A percentile compares a stretch with the other conserved stretches of the same genome.
Conservation (phyloP, 2,113 vertebrate genomes). For the Nibea coibor region DNA sequence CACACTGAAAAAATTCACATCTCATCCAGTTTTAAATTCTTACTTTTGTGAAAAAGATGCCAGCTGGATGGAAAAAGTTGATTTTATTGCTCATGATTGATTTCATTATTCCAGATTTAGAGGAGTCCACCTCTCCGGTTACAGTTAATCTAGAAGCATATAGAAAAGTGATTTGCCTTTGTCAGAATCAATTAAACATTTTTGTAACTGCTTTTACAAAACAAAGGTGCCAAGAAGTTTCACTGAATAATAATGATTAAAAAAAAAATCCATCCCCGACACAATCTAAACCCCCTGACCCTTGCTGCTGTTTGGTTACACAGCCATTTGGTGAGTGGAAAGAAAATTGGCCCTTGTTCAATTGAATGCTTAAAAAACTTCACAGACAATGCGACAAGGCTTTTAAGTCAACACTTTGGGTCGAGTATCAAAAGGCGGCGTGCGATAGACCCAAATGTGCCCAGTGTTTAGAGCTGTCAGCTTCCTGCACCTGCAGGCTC, state of each 20-base stretch:
- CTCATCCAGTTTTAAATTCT: constrained; percentile 32
- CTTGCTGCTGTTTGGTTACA: constrained; percentile 19
- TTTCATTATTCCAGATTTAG: constrained; percentile 14
- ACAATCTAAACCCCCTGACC: constrained; percentile 1
- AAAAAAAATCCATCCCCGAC: neutral
- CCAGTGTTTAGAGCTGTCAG: constrained; percentile 54
- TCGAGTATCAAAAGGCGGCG: constrained; percentile 44
- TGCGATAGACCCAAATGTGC: constrained; percentile 47
- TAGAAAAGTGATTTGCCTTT: neutral
- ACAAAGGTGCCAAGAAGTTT: neutral
- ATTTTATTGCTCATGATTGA: neutral
- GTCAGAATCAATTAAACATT: neutral
- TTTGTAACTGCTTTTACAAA: neutral
- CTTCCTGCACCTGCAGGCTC: constrained; percentile 76
- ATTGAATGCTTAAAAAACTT: constrained; percentile 33
- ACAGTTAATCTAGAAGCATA: neutral
- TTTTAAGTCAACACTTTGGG: constrained; percentile 45
- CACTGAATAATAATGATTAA: neutral
- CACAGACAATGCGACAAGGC: constrained; percentile 37
- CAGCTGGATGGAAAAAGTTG: constrained; percentile 7
- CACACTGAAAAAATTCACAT: constrained; percentile 38
- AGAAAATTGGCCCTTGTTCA: constrained; percentile 32
- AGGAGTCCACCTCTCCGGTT: neutral
- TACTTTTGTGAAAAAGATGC: constrained; percentile 26
- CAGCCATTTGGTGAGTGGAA: constrained; percentile 29